Evolutionary conservation across 1,140 invertebrate genomes (phyloP).

Genomic region (Ylistrum balloti): DNA sequence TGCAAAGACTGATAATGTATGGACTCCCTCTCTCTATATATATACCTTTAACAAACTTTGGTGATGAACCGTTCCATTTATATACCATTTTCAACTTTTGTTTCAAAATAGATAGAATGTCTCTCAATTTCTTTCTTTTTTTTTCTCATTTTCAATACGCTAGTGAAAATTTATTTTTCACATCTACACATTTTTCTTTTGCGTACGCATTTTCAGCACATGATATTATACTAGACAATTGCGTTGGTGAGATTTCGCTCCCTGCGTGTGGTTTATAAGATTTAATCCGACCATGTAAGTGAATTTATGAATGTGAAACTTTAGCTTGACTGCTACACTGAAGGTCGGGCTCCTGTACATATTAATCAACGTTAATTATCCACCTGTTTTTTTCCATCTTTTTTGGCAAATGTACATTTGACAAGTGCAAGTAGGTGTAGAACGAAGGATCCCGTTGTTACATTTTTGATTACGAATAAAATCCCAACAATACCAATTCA

Average conservation of each 20-base stretch:
- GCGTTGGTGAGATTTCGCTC: background rate
- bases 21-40: background rate
- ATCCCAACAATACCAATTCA: slow-evolving; percentile 34
- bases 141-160: background rate
- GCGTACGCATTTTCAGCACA: slow-evolving; percentile 23
- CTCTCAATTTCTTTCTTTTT: background rate
- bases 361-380: slow-evolving; percentile 19
- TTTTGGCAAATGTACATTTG: slow-evolving; percentile 39
- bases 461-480: slow-evolving; percentile 27
- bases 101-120: background rate
- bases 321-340: background rate
- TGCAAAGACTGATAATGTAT: background rate
- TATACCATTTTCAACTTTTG: background rate
- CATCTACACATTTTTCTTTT: background rate
- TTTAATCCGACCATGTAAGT: slow-evolving; percentile 15
- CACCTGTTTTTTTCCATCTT: slow-evolving; percentile 36
- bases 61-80: background rate
- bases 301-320: slow-evolving; percentile 11
- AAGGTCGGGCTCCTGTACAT: slow-evolving; percentile 10
- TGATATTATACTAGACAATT: background rate
- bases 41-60: background rate
- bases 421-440: slow-evolving; percentile 37
- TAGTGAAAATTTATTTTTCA: background rate
- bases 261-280: slow-evolving; percentile 14
- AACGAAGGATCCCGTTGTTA: background rate